These are phyloP conservation scores for Hermetia illucens DNA, from an alignment of 1,140 invertebrate genomes.

Conservation along the genomic window DNA sequence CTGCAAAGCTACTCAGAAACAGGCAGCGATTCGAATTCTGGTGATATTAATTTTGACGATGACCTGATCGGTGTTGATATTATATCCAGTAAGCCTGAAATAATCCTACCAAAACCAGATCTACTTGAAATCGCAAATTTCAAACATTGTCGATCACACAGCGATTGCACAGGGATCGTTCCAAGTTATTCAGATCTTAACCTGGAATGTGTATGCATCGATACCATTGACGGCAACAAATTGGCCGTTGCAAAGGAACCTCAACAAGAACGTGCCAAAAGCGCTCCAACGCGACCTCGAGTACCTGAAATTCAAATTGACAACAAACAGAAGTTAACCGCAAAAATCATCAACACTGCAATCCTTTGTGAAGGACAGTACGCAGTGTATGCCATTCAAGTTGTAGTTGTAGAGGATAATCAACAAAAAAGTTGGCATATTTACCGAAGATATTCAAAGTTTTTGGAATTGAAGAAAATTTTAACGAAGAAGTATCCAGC, in stretches of 20 bases:
- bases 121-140: background rate
- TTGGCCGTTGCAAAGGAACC: background rate
- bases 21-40: slow-evolving; percentile 6
- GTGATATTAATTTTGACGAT: slow-evolving; percentile 4
- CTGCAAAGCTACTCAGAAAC: background rate
- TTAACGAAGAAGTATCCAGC: slow-evolving; percentile 49
- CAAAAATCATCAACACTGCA: slow-evolving; percentile 7
- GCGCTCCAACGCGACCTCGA: background rate
- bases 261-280: background rate
- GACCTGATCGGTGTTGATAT: slow-evolving; percentile 1
- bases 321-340: background rate
- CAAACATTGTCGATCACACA: slow-evolving; percentile 6
- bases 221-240: background rate
- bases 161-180: slow-evolving; percentile 4
- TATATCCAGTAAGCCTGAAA: background rate
- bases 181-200: slow-evolving; percentile 3
- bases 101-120: background rate
- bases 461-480: slow-evolving; percentile 7
- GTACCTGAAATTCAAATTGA: background rate
- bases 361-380: slow-evolving; percentile 20
- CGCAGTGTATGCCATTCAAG: slow-evolving; percentile 79
- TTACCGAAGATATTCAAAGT: slow-evolving; percentile 50
- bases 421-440: slow-evolving; percentile 64
- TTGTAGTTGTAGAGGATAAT: slow-evolving; percentile 35
- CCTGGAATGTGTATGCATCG: background rate